Conservation (phyloP, 2,113 vertebrate genomes). For the Struthidea cinerea region DNA sequence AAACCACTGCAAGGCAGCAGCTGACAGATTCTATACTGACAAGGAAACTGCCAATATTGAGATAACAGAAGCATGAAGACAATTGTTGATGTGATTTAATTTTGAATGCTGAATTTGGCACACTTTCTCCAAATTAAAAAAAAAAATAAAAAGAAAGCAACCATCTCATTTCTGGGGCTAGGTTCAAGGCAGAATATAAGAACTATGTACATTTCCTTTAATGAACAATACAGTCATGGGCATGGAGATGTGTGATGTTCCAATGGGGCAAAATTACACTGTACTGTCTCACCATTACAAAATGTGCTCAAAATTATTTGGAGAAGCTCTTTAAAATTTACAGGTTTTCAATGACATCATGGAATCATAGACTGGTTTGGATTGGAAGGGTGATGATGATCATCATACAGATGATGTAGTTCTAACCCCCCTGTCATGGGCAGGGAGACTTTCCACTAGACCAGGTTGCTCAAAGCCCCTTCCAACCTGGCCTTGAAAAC, state of each 20-base stretch:
- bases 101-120: background rate
- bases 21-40: background rate
- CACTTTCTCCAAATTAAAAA: background rate
- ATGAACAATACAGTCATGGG: background rate
- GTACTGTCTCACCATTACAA: background rate
- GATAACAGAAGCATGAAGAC: background rate
- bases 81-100: background rate
- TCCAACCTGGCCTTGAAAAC: background rate
- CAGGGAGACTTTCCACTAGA: background rate
- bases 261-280: background rate
- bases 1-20: background rate
- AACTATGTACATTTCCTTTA: background rate
- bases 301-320: background rate
- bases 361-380: background rate
- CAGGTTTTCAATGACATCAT: background rate
- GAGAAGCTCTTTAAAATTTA: background rate
- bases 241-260: background rate
- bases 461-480: background rate
- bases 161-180: background rate
- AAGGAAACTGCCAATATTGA: background rate
- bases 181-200: background rate
- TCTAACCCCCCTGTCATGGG: rapidly evolving
- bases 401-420: background rate
- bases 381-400: too few species aligned
- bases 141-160: background rate